Percentiles rank a stretch among this genome's conserved stretches.
Evolutionary conservation across 2,888 invertebrate species (phyloP).

Genomic region (Sinhomidia bicolor): DNA sequence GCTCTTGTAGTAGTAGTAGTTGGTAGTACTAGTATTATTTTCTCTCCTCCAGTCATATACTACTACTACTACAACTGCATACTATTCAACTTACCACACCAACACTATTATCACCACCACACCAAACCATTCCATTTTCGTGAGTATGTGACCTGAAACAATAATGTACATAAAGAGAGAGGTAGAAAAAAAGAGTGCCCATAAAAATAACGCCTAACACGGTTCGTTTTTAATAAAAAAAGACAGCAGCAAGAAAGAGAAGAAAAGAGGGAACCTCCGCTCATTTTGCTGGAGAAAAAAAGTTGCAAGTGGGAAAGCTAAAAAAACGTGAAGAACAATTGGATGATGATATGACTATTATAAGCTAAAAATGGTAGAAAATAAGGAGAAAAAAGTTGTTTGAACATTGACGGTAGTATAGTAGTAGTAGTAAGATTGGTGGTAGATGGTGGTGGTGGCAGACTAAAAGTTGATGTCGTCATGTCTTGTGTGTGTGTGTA

Average conservation of each 20-base stretch:
- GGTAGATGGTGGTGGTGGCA: not conserved
- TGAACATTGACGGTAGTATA: not conserved
- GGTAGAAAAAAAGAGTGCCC: not conserved
- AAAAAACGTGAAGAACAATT: constrained; percentile 36
- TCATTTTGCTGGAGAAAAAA: not conserved
- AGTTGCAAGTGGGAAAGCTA: constrained; percentile 9
- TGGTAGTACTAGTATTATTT: too few relatives aligned
- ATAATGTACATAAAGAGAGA: not conserved
- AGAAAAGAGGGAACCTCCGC: not conserved
- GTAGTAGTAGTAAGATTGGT: not conserved
- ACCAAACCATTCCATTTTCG: constrained; percentile 47
- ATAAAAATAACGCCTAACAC: constrained; percentile 30
- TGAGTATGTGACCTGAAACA: constrained; percentile 52
- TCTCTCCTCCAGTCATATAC: not conserved
- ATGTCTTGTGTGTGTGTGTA: not conserved
- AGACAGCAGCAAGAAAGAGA: not conserved
- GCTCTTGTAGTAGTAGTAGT: constrained; percentile 25
- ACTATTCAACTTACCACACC: too few relatives aligned
- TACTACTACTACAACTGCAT: too few relatives aligned
- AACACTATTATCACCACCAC: not conserved
- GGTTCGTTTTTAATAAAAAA: constrained; percentile 28
- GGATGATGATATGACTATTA: constrained; percentile 29
- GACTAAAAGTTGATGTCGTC: constrained; percentile 10
- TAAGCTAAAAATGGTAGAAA: not conserved
- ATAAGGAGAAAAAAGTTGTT: not conserved